Evolutionary conservation across 2,888 invertebrate genomes (phyloP).

Genomic region (Himalopsyche kuldschensis): DNA sequence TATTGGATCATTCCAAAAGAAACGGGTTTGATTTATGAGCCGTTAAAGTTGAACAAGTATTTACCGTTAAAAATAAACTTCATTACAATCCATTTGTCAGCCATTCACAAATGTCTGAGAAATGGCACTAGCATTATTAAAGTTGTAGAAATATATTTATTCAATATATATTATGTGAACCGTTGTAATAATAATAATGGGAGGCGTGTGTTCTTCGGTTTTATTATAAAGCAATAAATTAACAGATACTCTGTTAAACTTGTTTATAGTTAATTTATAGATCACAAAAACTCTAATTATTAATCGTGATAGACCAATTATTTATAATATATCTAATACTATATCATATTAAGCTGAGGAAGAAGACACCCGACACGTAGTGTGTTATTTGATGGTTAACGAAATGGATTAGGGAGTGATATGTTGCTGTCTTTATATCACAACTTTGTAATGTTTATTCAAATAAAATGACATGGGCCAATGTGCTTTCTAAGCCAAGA

Average conservation of each 20-base stretch:
- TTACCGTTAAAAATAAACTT: not conserved
- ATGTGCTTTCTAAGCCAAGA: no score
- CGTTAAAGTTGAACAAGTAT: not conserved
- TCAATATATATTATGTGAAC: not conserved
- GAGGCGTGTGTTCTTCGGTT: not conserved
- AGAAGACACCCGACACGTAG: no score
- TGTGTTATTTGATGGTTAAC: no score
- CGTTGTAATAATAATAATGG: not conserved
- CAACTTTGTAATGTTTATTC: no score
- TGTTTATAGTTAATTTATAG: no score
- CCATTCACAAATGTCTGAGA: not conserved
- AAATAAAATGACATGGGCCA: no score
- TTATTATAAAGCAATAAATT: not conserved
- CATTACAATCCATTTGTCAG: not conserved
- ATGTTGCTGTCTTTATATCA: no score
- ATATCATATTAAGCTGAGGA: no score
- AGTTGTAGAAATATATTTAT: not conserved
- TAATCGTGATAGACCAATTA: no score
- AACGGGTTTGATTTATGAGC: not conserved
- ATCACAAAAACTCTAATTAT: no score
- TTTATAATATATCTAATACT: no score
- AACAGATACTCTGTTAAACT: not conserved
- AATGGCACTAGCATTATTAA: not conserved
- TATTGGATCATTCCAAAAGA: slow-evolving; percentile 25
- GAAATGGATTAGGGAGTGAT: no score